Evolutionary conservation across 2,797 vertebrate species (phyloP).

Genomic region (Steatocranus sp.): DNA sequence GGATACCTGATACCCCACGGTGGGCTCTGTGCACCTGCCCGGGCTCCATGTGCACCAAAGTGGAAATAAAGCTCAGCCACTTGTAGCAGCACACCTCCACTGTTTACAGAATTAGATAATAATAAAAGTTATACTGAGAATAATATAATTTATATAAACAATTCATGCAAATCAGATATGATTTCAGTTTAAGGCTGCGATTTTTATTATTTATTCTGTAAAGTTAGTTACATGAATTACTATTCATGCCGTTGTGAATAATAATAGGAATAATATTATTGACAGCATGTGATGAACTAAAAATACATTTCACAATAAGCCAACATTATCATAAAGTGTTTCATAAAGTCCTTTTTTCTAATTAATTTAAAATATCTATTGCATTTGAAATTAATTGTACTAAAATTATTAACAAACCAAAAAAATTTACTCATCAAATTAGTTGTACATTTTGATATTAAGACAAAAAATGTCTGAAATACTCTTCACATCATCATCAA

Average conservation of each 20-base stretch:
- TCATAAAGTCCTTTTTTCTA: neutral
- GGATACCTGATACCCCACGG: slow-evolving; percentile 73
- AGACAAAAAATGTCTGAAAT: neutral
- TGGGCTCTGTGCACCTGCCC: slow-evolving; percentile 69
- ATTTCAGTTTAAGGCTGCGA: neutral
- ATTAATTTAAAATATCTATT: neutral
- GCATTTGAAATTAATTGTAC: neutral
- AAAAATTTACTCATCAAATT: neutral
- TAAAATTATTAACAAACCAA: neutral
- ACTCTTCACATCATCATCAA: neutral
- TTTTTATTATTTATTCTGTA: neutral
- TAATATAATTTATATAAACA: neutral
- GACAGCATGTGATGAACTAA: neutral
- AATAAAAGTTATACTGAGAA: neutral
- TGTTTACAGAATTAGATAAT: slow-evolving; percentile 1
- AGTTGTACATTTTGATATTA: neutral
- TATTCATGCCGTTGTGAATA: neutral
- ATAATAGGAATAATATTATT: neutral
- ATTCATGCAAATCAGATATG: neutral
- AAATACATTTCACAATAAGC: neutral
- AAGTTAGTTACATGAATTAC: fast-evolving
- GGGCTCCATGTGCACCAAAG: slow-evolving; percentile 44
- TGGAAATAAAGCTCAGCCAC: slow-evolving; percentile 61
- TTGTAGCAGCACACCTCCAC: slow-evolving; percentile 31
- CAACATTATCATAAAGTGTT: neutral